Percentiles rank a stretch among this genome's conserved stretches.
Evolutionary conservation across 2,797 vertebrate species (phyloP).

Genomic region (Danio jaintianensis): DNA sequence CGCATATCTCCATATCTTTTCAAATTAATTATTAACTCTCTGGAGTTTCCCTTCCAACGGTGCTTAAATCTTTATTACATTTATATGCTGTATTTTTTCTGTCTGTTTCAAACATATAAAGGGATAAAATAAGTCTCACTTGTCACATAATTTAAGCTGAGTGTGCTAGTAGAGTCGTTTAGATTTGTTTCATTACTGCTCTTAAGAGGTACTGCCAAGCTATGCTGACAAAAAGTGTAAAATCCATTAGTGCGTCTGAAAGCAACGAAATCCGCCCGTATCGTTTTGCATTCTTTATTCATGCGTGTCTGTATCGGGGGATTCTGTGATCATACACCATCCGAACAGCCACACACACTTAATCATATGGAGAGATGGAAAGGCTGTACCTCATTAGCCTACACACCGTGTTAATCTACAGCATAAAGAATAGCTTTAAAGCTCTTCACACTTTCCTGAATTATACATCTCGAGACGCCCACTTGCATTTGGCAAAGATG

Average conservation of each 20-base stretch:
- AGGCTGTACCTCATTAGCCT: constrained; percentile 39
- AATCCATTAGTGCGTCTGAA: constrained; percentile 56
- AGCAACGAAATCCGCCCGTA: constrained; percentile 48
- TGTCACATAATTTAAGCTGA: constrained; percentile 59
- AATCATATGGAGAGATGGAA: constrained; percentile 35
- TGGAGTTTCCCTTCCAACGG: constrained; percentile 58
- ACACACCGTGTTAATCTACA: constrained; percentile 38
- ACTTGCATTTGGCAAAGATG: constrained; percentile 5
- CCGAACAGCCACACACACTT: constrained; percentile 42
- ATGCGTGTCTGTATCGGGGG: constrained; percentile 8
- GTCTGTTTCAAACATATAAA: constrained; percentile 41
- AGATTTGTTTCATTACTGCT: constrained; percentile 61
- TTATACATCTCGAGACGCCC: constrained; percentile 25
- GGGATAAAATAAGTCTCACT: constrained; percentile 22
- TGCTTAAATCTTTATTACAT: constrained; percentile 60
- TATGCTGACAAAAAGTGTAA: constrained; percentile 45
- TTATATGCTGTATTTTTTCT: constrained; percentile 54
- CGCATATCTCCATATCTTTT: constrained; percentile 57
- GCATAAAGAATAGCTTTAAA: constrained; percentile 39
- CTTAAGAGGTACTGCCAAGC: constrained; percentile 50
- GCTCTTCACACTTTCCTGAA: constrained; percentile 34
- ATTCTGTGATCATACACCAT: constrained; percentile 30
- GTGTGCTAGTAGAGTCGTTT: constrained; percentile 58
- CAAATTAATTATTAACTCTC: constrained; percentile 65
- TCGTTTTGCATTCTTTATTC: constrained; percentile 15